Evolutionary conservation across 2,888 invertebrate genomes (phyloP), one percentile per base, ranked within the genome.

Genomic region (Craniophora ligustri): DNA sequence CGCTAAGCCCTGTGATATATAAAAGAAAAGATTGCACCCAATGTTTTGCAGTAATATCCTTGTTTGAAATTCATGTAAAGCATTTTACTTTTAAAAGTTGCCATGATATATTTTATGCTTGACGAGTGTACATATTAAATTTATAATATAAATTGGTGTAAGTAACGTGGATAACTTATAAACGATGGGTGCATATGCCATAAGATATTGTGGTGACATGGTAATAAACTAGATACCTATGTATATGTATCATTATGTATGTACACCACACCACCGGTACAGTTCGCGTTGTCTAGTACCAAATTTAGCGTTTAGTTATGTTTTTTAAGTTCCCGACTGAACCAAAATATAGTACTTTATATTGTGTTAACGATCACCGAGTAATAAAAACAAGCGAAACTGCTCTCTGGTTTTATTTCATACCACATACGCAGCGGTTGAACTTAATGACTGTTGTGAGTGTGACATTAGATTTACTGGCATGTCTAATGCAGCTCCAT

Each of bases 301-400:
- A 92, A 90, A 89, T 88, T 81, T 90, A 91, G 90, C 80, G 68
- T 87, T 86, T 91, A 91, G 86, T 89, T 68, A 45, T 71, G 48
- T 68, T 90, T 83, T 86, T 90, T 93, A 93, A 92, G 92, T 93
- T 92, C 86, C 92, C 85, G 92, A 93, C 92, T 93, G 92, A 93
- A 92, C 92, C 92, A 93, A 93, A 93, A 88, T 83, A 86, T 89
- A 91, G 90, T 87, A 88, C 80, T 86, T 86, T 87, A 81, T 87
- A 82, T 87, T 87, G 88, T 91, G 89, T 90, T 89, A 83, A 87
- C 79, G 79, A 84, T 90, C 89, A 91, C 88, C 78, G 78, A 83
- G 81, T 83, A 88, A 90, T 88, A 89, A 88, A 73, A 90, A 85
- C 81, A 77, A 82, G 73, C 71, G 80, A 85, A 87, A 82, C 68